Conservation (phyloP, 1,140 invertebrate species). For the Drosophila seguyi region DNA sequence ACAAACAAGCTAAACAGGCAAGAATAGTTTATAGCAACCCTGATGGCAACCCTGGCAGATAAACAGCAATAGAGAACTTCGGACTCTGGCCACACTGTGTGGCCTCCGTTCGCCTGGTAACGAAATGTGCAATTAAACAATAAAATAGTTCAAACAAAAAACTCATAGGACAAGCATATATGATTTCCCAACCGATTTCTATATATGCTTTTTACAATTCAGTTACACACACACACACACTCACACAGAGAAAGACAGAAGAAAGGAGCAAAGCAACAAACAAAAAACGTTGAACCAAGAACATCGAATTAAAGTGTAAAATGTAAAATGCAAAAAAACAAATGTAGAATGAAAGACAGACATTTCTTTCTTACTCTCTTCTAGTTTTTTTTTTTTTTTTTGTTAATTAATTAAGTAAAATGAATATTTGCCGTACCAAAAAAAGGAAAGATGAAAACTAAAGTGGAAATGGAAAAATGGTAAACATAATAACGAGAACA, state of each 20-base stretch:
- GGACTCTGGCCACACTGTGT: conserved; percentile 40
- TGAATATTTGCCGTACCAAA: conserved; percentile 71
- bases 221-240: conserved; percentile 1
- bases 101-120: conserved; percentile 23
- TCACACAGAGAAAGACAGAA: conserved; percentile 1
- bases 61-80: conserved; percentile 31
- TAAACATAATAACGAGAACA: conserved; percentile 45
- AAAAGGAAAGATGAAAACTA: conserved; percentile 9
- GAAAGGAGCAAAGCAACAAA: conserved; percentile 29
- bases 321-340: conserved; percentile 53
- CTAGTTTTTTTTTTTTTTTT: no score
- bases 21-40: conserved; percentile 44
- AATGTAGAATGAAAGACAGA: conserved; percentile 16
- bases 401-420: conserved; percentile 36
- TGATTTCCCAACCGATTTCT: conserved; percentile 26
- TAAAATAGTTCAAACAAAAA: conserved; percentile 31
- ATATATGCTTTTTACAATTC: conserved; percentile 32
- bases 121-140: conserved; percentile 71
- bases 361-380: conserved; percentile 6
- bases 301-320: conserved; percentile 85
- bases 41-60: conserved; percentile 61
- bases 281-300: conserved; percentile 73
- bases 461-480: conserved; percentile 22
- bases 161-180: conserved; percentile 22
- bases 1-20: conserved; percentile 49